phyloP scores from a whole-genome alignment of 2,888 invertebrate genomes.

The Ormyrus nitidulus region DNA sequence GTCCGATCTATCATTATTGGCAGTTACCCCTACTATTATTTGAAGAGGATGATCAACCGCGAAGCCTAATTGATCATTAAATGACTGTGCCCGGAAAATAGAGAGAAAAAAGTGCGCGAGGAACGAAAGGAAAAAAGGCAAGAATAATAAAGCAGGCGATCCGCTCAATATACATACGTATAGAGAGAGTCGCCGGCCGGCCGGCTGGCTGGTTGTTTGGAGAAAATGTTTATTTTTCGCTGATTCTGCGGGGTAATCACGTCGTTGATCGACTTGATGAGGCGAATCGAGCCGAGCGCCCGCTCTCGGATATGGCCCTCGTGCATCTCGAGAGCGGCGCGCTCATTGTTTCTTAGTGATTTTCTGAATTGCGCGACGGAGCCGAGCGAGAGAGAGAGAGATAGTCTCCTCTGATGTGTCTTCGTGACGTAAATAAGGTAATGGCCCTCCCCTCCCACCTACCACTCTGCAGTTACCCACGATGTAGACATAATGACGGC shows the following conservation, averaged over 20 bases:
- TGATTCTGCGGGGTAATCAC: conserved; percentile 50
- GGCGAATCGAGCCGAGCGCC: conserved; percentile 40
- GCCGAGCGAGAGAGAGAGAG: conserved; percentile 50
- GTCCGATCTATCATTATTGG: conserved; percentile 48
- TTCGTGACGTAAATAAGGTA: conserved; percentile 73
- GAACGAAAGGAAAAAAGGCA: background rate
- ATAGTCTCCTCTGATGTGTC: conserved; percentile 58
- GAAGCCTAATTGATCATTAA: conserved; percentile 52
- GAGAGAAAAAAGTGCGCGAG: background rate
- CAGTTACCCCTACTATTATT: conserved; percentile 44
- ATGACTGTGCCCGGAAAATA: conserved; percentile 40
- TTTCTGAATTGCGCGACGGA: conserved; percentile 71
- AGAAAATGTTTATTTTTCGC: conserved; percentile 55
- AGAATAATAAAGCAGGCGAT: conserved; percentile 42
- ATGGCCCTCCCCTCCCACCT: conserved; percentile 58
- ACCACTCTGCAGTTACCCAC: conserved; percentile 63
- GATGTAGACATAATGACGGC: conserved; percentile 71
- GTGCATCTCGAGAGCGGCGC: conserved; percentile 29
- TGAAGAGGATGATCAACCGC: conserved; percentile 40
- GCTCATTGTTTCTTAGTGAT: conserved; percentile 73
- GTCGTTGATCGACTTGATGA: conserved; percentile 53
- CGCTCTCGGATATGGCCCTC: conserved; percentile 50
- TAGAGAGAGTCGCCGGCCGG: background rate
- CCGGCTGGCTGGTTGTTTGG: conserved; percentile 13
- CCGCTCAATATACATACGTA: background rate